A percentile compares a stretch with the other conserved stretches of the same genome.
phyloP scores from a whole-genome alignment of 2,888 invertebrate species.

The Conistra vaccinii region DNA sequence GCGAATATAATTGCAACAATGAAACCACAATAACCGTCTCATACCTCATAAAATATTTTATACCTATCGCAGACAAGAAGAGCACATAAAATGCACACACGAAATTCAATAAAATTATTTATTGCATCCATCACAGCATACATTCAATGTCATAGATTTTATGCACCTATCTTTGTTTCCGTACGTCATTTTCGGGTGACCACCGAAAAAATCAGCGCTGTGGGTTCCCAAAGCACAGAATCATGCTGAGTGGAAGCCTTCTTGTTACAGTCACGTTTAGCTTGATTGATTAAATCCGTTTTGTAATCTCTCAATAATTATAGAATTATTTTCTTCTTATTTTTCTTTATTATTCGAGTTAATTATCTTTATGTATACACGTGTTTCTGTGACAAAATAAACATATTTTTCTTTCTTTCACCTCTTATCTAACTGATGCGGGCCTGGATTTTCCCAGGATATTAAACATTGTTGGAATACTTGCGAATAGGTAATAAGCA shows the following conservation, averaged over 20 bases:
- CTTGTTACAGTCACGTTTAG: too few species aligned
- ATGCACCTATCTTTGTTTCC: slow-evolving; percentile 34
- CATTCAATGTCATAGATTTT: slow-evolving; percentile 48
- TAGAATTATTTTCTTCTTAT: too few species aligned
- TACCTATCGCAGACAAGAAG: slow-evolving; percentile 46
- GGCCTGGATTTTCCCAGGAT: slow-evolving; percentile 31
- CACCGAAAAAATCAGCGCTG: too few species aligned
- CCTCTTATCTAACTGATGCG: slow-evolving; percentile 39
- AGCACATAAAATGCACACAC: slow-evolving; percentile 59
- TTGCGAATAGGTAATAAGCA: slow-evolving; percentile 38
- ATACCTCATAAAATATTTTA: slow-evolving; percentile 57
- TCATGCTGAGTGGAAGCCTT: too few species aligned
- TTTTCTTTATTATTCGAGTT: too few species aligned
- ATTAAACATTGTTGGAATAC: slow-evolving; percentile 56
- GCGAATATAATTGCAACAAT: slow-evolving; percentile 53
- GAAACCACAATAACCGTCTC: slow-evolving; percentile 49
- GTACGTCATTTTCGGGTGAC: too few species aligned
- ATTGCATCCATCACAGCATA: slow-evolving; percentile 55
- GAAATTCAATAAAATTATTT: slow-evolving; percentile 64
- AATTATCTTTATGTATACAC: too few species aligned
- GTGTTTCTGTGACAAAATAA: too few species aligned
- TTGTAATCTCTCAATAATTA: too few species aligned
- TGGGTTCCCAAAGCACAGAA: too few species aligned
- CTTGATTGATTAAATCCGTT: too few species aligned
- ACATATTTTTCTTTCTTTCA: too few species aligned